A percentile compares a stretch with the other conserved stretches of the same genome.
Conservation (phyloP, 2,888 invertebrate species). For the Stenolophus ochropezus region DNA sequence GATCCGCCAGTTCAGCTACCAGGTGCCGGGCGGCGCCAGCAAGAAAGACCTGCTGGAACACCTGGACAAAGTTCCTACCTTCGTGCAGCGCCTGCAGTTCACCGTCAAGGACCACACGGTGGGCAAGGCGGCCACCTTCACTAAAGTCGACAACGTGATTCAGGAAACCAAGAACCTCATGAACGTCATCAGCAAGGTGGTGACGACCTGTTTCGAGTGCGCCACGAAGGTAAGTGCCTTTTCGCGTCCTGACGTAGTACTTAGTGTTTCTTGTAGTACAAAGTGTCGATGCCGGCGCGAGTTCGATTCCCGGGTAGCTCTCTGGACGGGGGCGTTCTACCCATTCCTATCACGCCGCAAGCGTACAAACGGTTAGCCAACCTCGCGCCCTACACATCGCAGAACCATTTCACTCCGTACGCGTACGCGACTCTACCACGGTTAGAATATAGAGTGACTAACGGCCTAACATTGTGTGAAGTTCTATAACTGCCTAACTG, state of each 20-base stretch:
- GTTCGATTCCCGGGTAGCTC: slow-evolving; percentile 70
- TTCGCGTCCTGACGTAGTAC: too few relatives aligned
- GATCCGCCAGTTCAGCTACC: slow-evolving; percentile 98
- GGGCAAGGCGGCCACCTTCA: slow-evolving; percentile 98
- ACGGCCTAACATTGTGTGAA: too few relatives aligned
- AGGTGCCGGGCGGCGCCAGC: slow-evolving; percentile 96
- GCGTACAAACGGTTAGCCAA: slow-evolving; percentile 69
- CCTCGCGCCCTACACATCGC: slow-evolving; percentile 60
- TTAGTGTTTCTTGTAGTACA: too few relatives aligned
- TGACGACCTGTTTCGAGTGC: slow-evolving; percentile 98
- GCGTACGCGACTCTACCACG: slow-evolving; percentile 69
- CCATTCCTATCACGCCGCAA: slow-evolving; percentile 70
- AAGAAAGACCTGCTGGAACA: slow-evolving; percentile 96
- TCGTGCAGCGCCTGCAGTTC: slow-evolving; percentile 98
- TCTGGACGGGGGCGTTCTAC: slow-evolving; percentile 70
- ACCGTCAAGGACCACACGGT: slow-evolving; percentile 99
- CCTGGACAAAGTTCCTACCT: slow-evolving; percentile 96
- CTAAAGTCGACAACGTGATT: slow-evolving; percentile 99
- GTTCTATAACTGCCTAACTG: too few relatives aligned
- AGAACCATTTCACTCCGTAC: not conserved
- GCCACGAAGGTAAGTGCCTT: slow-evolving; percentile 94
- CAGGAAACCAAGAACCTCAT: slow-evolving; percentile 99
- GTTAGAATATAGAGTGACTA: slow-evolving; percentile 22
- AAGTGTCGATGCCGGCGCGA: slow-evolving; percentile 71
- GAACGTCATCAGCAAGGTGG: slow-evolving; percentile 99